A percentile compares a stretch with the other conserved stretches of the same genome.
Evolutionary conservation across 2,797 vertebrate species (phyloP).

Genomic region (Gymnoscopelus microlampas): DNA sequence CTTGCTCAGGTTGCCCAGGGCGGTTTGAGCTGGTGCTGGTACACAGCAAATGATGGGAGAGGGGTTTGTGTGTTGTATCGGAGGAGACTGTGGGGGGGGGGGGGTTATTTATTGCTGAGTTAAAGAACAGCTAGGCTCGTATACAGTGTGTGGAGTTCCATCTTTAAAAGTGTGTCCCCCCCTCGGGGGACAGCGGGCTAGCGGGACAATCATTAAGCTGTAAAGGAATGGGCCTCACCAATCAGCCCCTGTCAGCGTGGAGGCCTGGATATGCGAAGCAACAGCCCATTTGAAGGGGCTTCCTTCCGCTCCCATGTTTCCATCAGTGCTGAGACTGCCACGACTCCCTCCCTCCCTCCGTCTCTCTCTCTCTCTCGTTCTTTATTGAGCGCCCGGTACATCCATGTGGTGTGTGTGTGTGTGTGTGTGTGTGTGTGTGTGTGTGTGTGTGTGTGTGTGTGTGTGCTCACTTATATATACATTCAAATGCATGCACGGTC

Average conservation of each 20-base stretch:
- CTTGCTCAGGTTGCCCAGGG: conserved; percentile 50
- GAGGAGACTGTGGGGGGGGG: conserved; percentile 5
- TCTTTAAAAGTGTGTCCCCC: conserved; percentile 53
- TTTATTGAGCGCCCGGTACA: not conserved
- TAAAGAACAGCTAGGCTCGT: conserved; percentile 63
- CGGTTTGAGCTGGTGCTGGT: conserved; percentile 62
- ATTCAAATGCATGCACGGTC: no score
- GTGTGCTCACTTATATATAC: no score
- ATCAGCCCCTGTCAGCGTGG: conserved; percentile 60
- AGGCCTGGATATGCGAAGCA: conserved; percentile 65
- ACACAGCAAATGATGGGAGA: conserved; percentile 31
- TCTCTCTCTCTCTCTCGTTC: conserved; percentile 23
- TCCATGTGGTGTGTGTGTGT: not conserved
- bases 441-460: no score
- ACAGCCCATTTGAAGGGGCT: conserved; percentile 55
- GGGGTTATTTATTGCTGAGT: conserved; percentile 67
- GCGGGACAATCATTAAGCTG: conserved; percentile 55
- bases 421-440: no score
- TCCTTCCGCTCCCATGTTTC: conserved; percentile 43
- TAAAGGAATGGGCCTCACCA: conserved; percentile 47
- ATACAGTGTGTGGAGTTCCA: conserved; percentile 46
- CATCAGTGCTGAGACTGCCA: conserved; percentile 31
- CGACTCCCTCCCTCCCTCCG: conserved; percentile 41
- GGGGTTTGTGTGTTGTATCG: conserved; percentile 30
- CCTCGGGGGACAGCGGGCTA: conserved; percentile 53